Base-by-base conservation (phyloP, 2,113 vertebrate species). In the Alosa alosa region DNA sequence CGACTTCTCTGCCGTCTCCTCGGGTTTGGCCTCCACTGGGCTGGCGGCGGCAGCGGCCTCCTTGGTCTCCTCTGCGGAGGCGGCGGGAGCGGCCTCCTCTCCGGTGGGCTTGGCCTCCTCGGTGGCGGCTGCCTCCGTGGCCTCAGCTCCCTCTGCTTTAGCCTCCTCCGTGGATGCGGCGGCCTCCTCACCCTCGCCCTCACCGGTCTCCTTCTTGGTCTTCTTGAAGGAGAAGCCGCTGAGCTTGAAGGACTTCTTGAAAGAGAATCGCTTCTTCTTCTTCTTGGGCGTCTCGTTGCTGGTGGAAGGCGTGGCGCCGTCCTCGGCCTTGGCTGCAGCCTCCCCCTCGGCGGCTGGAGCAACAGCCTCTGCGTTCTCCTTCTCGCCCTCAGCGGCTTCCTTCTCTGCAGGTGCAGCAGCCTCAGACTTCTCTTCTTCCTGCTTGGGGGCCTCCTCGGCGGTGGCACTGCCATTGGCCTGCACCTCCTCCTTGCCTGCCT, bases 201-300 rank as follows among this genome's bases (percentile, higher is more conserved):
- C 96, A 4, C 94, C 96, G 0, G 95, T 96, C 91, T 98, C 97
- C 93, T 98, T 98, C 89, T 98, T 99, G 95, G 94, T 96, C 94
- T 99, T 99, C 96, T 97, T 99, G 94, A 98, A 99, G 85, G 97
- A 98, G 91, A 99, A 98, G 87, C 97, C 97, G 83, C 97, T 98
- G 36, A 98, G 94, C 94, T 99, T 99, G 95, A 99, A 99, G 0
- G 97, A 97, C 90, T 99, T 98, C 92, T 99, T 99, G 94, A 99
- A 98, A 90, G 98, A 99, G 93, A 98, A 99, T 86, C 96, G 94
- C 94, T 98, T 98, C 94, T 99, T 99, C 94, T 99, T 99, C 95
- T 99, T 99, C 95, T 99, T 98, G 39, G 97, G 97, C 83, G 97
- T 99, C 90, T 99, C 97, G 47, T 89, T 95, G 93, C 96, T 97